Base-by-base conservation (phyloP, 2,888 invertebrate genomes). In the Gasteruption jaculator region DNA sequence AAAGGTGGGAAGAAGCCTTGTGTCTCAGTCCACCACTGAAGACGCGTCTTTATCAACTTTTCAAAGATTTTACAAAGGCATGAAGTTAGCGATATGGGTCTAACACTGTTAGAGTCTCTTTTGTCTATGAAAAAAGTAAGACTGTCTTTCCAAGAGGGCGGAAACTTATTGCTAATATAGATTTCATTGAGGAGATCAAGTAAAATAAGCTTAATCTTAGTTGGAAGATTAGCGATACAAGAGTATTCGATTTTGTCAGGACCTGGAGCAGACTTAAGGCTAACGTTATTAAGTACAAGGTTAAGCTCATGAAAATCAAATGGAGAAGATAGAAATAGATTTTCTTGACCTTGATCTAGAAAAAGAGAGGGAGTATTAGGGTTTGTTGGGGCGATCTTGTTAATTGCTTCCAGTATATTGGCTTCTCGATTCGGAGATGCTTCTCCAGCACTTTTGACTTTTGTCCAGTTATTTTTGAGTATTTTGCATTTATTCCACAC, bases 21-120 rank as follows among this genome's bases (percentile, higher is more conserved):
- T 14, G 8, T 11, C 29, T 52, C 52, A 2, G 21, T 35, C 48
- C 48, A 50, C 48, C 45, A 45, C 16, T 46, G 40, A 18, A 48
- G 29, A 10, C 30, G 12, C 18, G 41, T 46, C 26, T 48, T 51
- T 1, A 48, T 20, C 19, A 48, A 32, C 14, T 41, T 43, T 38
- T 51, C 48, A 11, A 48, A 46, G 4, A 50, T 12, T 36, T 50
- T 50, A 18, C 39, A 33, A 6, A 39, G 4, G 11, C 50, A 50
- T 7, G 43, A 45, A 5, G 45, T 43, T 7, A 50, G 41, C 4
- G 48, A 11, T 5, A 43, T 48, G 7, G 44, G 47, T 2, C 47
- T 12, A 7, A 41, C 11, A 12, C 34, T 32, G 7, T 21, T 29
- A 18, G 29, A 30, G 15, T 45, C 26, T 5, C 29, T 10, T 25